Base-by-base conservation (phyloP, 2,888 invertebrate genomes). In the Gibbula magus region DNA sequence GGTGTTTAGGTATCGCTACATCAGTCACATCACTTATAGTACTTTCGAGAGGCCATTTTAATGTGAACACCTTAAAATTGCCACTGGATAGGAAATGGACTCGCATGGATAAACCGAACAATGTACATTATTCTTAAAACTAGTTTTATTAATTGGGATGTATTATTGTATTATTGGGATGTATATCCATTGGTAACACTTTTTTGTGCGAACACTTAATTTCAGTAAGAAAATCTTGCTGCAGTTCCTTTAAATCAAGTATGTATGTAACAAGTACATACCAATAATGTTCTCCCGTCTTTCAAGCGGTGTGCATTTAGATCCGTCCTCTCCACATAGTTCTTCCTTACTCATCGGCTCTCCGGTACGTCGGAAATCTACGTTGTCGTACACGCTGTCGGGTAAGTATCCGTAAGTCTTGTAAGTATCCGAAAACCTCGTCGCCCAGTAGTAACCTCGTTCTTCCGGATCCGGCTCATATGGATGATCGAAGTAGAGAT, bases 371-470 rank as follows among this genome's bases (percentile, higher is more conserved):
- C 82, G 83, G 16, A 84, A 82, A 22, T 88, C 86, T 0, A 85
- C 85, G 76, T 90, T 90, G 20, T 67, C 76, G 66, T 86, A 87
- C 5, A 88, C 79, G 75, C 86, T 79, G 29, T 85, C 86, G 0
- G 91, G 89, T 79, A 88, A 86, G 78, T 88, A 91, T 18, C 83
- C 83, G 79, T 91, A 91, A 0, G 86, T 84, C 75, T 86, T 88
- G 29, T 79, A 75, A 0, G 89, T 89, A 85, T 89, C 86, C 1
- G 85, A 86, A 81, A 82, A 91, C 22, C 91, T 83, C 0, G 91
- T 86, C 0, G 91, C 92, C 92, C 92, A 92, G 81, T 90, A 90
- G 32, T 88, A 84, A 2, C 92, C 92, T 22, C 90, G 82, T 82
- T 91, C 90, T 45, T 89, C 88, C 0, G 91, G 91, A 67, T 89